A percentile compares a stretch with the other conserved stretches of the same genome.
These are phyloP conservation scores for Apis florea DNA, from an alignment of 1,140 invertebrate genomes.

Conservation along the genomic window DNA sequence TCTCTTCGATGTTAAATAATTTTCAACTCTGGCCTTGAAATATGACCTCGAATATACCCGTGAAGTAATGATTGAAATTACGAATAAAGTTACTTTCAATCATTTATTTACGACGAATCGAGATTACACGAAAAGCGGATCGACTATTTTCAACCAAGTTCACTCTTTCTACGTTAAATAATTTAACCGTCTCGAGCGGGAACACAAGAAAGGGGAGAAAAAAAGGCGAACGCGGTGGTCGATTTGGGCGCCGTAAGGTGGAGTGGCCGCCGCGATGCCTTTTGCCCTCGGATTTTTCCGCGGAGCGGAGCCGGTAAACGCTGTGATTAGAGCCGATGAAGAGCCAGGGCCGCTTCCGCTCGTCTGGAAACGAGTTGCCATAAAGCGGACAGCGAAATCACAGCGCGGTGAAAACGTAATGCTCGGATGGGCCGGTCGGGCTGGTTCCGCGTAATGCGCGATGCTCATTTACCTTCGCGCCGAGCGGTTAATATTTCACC, in stretches of 20 bases:
- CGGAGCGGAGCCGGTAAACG: slow-evolving; percentile 30
- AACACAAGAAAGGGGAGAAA: no score
- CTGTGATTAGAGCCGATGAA: slow-evolving; percentile 54
- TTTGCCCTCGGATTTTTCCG: slow-evolving; percentile 30
- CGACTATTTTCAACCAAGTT: no score
- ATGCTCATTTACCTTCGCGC: slow-evolving; percentile 32
- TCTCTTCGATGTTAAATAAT: no score
- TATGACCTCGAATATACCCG: no score
- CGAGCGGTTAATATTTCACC: slow-evolving; percentile 42
- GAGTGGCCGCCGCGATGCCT: neutral
- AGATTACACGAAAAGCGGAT: no score
- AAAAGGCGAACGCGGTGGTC: neutral
- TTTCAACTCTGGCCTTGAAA: no score
- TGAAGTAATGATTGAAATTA: no score
- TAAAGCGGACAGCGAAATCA: slow-evolving; percentile 50
- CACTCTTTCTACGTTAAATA: no score
- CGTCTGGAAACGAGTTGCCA: slow-evolving; percentile 45
- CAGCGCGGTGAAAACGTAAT: slow-evolving; percentile 49
- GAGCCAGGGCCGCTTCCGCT: slow-evolving; percentile 40
- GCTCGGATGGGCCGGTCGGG: slow-evolving; percentile 14
- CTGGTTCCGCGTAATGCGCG: slow-evolving; percentile 55
- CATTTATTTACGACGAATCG: no score
- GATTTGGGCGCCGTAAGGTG: slow-evolving; percentile 21
- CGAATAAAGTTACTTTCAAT: no score
- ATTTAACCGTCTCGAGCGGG: no score